These are phyloP conservation scores for Formica aserva DNA, from an alignment of 2,888 invertebrate species.

Conservation along the genomic window DNA sequence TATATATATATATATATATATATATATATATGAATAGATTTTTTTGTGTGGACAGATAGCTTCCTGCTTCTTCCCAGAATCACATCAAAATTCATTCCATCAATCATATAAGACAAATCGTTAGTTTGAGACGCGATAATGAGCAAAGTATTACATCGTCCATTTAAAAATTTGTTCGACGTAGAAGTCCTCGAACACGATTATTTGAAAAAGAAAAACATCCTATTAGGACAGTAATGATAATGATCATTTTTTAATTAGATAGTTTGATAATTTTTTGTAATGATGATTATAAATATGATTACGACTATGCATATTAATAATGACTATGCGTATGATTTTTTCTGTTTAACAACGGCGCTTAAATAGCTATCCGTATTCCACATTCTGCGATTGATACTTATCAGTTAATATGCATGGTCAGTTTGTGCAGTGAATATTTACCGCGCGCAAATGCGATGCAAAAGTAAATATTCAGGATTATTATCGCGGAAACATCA, in stretches of 20 bases:
- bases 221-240: no score
- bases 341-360: neutral
- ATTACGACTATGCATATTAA: neutral
- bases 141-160: no score
- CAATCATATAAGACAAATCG: no score
- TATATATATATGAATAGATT: no score
- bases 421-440: neutral
- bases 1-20: no score
- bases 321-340: neutral
- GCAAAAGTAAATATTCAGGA: neutral
- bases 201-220: neutral
- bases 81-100: no score
- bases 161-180: no score
- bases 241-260: neutral
- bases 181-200: no score
- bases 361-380: constrained; percentile 8
- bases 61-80: no score
- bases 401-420: neutral
- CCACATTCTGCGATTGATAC: neutral
- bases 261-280: neutral
- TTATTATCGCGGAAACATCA: neutral
- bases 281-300: no score
- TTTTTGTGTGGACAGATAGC: no score
- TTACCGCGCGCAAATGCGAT: neutral
- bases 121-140: no score